Evolutionary conservation across 2,888 invertebrate genomes (phyloP).

Genomic region (Miltochrista miniata): DNA sequence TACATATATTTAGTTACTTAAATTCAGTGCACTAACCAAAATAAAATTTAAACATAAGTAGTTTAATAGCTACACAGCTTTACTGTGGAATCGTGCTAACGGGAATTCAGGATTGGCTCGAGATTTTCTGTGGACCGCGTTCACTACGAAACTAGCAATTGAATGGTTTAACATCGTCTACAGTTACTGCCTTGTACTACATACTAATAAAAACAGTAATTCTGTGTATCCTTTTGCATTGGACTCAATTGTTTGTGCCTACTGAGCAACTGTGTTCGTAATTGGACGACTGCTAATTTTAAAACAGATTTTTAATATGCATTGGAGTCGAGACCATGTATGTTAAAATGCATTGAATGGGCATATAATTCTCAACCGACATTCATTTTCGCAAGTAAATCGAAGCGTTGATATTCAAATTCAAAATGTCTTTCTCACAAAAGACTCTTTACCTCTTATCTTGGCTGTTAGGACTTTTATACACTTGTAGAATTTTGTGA

Average conservation of each 20-base stretch:
- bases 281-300: constrained; percentile 33
- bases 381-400: too few species aligned
- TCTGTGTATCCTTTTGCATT: constrained; percentile 24
- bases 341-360: too few species aligned
- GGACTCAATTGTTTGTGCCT: constrained; percentile 30
- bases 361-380: too few species aligned
- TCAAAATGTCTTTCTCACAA: too few species aligned
- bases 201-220: constrained; percentile 35
- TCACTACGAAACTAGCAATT: constrained; percentile 36
- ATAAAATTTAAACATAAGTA: constrained; percentile 2
- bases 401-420: too few species aligned
- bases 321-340: too few species aligned
- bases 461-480: too few species aligned
- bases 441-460: too few species aligned
- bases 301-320: constrained; percentile 8
- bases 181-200: constrained; percentile 19
- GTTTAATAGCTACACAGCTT: not conserved
- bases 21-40: not conserved
- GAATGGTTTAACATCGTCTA: constrained; percentile 30
- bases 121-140: constrained; percentile 34
- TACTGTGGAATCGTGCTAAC: constrained; percentile 16
- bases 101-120: constrained; percentile 29
- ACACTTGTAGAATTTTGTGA: too few species aligned
- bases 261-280: constrained; percentile 24
- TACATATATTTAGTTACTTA: too few species aligned